Base-by-base conservation (phyloP, 2,113 vertebrate genomes). In the Colaptes auratus region DNA sequence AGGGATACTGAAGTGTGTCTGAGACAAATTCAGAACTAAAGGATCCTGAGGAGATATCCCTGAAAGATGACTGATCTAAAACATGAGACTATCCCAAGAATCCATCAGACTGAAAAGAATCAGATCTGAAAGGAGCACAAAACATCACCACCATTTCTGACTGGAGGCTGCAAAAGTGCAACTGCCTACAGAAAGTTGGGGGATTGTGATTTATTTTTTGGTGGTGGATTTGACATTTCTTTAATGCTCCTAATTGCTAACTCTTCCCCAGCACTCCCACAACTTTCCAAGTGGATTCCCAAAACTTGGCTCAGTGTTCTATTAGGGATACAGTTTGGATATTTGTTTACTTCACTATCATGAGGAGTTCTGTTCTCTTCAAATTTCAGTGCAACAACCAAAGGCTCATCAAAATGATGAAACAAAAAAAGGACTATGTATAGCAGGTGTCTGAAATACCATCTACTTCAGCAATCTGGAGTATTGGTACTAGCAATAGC, bases 391-490 rank as follows among this genome's bases (percentile, higher is more conserved):
- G 61, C 17, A 46, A 76, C 46, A 55, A 82, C 48, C 71, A 93
- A 1, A 82, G 60, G 36, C 75, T 91, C 79, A 91, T 85, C 89
- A 92, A 93, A 92, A 59, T 36, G 33, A 48, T 33, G 33, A 89
- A 92, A 92, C 21, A 85, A 63, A 84, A 87, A 85, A 85, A 85
- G 78, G 71, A 89, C 90, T 92, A 85, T 85, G 52, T 92, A 89
- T 12, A 95, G 91, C 91, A 95, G 92, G 89, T 87, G 78, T 77
- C 89, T 83, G 67, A 93, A 96, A 93, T 56, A 91, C 66, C 89
- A 87, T 85, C 89, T 76, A 93, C 64, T 92, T 85, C 3, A 90
- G 89, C 83, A 74, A 76, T 85, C 85, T 88, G 82, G 67, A 95
- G 56, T 55, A 71, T 52, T 71, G 36, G 75, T 82, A 95, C 72